Evolutionary conservation across 2,797 vertebrate genomes (phyloP).

Genomic region (Argentina silus): DNA sequence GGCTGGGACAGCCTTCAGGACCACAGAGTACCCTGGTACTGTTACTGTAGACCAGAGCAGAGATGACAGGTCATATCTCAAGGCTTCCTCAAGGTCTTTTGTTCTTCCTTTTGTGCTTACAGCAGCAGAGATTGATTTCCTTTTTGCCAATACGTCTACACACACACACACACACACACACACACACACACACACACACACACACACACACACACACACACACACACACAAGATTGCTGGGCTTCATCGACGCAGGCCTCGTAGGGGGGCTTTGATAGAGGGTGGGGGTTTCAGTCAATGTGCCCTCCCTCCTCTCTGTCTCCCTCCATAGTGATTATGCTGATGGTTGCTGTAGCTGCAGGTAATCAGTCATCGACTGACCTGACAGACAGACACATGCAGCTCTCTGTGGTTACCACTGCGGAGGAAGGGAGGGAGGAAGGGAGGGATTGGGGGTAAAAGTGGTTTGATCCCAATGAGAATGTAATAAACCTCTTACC

Average conservation of each 20-base stretch:
- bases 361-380: constrained; percentile 43
- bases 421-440: constrained; percentile 2
- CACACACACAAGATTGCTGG: constrained; percentile 13
- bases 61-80: constrained; percentile 37
- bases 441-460: neutral
- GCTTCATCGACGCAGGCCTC: constrained; percentile 43
- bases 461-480: neutral
- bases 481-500: neutral
- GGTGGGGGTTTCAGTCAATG: neutral
- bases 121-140: constrained; percentile 64
- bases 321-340: constrained; percentile 37
- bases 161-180: constrained; percentile 20
- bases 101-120: constrained; percentile 34
- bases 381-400: constrained; percentile 32
- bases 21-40: constrained; percentile 10
- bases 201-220: constrained; percentile 23
- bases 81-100: constrained; percentile 13
- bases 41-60: constrained; percentile 39
- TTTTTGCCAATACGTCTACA: constrained; percentile 17
- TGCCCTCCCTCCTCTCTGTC: neutral
- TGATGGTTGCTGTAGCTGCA: constrained; percentile 45
- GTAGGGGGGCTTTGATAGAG: neutral
- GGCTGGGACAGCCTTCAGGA: neutral
- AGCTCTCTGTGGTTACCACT: neutral
- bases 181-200: constrained; percentile 21